Conservation (phyloP, 2,797 vertebrate genomes). For the Halcyon leucocephala region DNA sequence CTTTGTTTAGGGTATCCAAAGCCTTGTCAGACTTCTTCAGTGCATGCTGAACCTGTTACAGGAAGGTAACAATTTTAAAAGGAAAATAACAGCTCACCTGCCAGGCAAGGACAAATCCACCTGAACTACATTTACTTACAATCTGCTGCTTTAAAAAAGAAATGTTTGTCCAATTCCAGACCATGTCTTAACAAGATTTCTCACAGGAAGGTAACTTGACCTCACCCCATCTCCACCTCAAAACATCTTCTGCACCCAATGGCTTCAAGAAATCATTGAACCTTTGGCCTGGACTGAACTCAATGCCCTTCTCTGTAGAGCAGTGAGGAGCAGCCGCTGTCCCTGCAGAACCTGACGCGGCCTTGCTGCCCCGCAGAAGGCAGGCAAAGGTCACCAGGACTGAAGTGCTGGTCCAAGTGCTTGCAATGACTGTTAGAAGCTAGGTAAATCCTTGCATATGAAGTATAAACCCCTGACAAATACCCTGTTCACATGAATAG, state of each 20-base stretch:
- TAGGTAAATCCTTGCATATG: neutral
- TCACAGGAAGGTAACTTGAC: neutral
- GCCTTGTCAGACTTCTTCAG: constrained; percentile 96
- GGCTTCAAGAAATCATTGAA: neutral
- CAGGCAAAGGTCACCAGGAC: neutral
- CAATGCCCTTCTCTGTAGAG: accelerated
- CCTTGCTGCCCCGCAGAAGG: neutral
- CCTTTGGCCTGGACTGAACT: neutral
- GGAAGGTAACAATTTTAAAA: neutral
- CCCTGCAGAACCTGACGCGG: neutral
- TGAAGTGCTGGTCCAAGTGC: neutral
- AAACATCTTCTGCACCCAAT: neutral
- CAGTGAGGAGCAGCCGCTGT: neutral
- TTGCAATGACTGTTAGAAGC: neutral
- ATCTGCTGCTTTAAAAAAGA: neutral
- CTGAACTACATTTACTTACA: neutral
- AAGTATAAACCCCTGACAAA: neutral
- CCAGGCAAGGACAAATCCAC: neutral
- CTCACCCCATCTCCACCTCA: neutral
- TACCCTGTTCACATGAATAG: neutral
- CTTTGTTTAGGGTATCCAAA: constrained; percentile 96
- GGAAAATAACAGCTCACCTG: neutral
- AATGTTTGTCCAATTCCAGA: neutral
- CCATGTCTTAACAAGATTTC: neutral
- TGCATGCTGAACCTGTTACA: constrained; percentile 92